phyloP scores from a whole-genome alignment of 2,888 invertebrate species.

The Nipponacmea schrenckii region DNA sequence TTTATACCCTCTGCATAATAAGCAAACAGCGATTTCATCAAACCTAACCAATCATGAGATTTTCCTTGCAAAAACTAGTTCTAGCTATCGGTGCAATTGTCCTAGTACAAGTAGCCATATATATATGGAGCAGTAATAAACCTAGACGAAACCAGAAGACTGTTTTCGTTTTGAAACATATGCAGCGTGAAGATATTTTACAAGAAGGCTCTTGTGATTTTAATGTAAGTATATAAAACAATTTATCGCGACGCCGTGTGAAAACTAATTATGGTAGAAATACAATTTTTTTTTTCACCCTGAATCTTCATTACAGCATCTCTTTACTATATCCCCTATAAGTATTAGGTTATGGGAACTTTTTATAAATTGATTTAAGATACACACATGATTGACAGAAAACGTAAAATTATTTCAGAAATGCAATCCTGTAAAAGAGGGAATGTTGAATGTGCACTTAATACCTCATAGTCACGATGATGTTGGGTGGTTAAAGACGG shows the following conservation, averaged over 20 bases:
- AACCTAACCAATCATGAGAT: background rate
- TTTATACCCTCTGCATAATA: too few relatives aligned
- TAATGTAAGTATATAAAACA: background rate
- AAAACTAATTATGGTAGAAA: too few relatives aligned
- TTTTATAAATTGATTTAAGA: too few relatives aligned
- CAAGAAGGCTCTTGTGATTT: background rate
- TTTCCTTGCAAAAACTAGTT: background rate
- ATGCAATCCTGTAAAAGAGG: slow-evolving; percentile 46
- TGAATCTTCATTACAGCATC: too few relatives aligned
- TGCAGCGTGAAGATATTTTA: background rate
- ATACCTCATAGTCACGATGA: slow-evolving; percentile 89
- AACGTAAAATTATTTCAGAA: slow-evolving; percentile 26
- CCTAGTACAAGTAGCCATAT: background rate
- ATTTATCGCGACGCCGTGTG: too few relatives aligned
- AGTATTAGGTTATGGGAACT: too few relatives aligned
- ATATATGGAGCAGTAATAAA: background rate
- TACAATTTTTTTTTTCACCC: too few relatives aligned
- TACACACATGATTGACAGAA: too few relatives aligned
- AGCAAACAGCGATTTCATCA: too few relatives aligned
- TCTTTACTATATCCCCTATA: too few relatives aligned
- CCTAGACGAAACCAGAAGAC: background rate
- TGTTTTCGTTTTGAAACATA: background rate
- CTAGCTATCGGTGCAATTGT: background rate
- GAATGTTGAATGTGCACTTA: slow-evolving; percentile 82
- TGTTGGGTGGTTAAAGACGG: slow-evolving; percentile 92